A percentile compares a stretch with the other conserved stretches of the same genome.
Conservation (phyloP, 1,140 invertebrate species). For the Ruditapes philippinarum region DNA sequence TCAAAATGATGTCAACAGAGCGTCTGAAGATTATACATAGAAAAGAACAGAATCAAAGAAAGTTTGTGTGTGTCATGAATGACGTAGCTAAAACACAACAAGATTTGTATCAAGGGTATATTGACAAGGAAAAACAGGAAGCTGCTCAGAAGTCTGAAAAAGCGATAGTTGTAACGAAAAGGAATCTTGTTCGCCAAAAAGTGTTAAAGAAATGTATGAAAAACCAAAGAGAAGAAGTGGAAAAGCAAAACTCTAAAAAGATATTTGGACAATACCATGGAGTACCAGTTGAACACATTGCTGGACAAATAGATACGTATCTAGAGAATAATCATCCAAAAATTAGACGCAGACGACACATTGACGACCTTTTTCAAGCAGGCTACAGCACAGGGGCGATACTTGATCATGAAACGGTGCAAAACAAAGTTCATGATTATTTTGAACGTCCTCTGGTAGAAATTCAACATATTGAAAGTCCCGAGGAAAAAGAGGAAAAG, state of each 20-base stretch:
- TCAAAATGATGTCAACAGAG: conserved; percentile 60
- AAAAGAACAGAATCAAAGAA: conserved; percentile 46
- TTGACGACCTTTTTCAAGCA: conserved; percentile 48
- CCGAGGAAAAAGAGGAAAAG: neutral
- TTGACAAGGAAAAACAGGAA: conserved; percentile 62
- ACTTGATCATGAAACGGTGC: conserved; percentile 36
- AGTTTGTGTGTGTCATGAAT: conserved; percentile 67
- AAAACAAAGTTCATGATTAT: conserved; percentile 54
- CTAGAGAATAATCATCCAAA: conserved; percentile 52
- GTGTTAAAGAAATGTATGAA: conserved; percentile 64
- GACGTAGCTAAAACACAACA: conserved; percentile 58
- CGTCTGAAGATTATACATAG: conserved; percentile 36
- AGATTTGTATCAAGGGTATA: conserved; percentile 21
- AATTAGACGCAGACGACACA: conserved; percentile 45
- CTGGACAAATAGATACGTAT: conserved; percentile 25
- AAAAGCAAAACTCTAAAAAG: conserved; percentile 8
- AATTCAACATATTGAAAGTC: neutral
- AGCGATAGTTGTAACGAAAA: conserved; percentile 31
- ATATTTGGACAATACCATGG: conserved; percentile 58
- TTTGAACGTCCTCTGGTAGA: conserved; percentile 55
- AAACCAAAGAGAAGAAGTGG: conserved; percentile 44
- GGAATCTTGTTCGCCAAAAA: conserved; percentile 48
- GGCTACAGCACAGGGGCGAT: conserved; percentile 49
- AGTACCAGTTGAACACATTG: conserved; percentile 43
- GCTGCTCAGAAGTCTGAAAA: conserved; percentile 39